These are phyloP conservation scores for Ypsolopha sequella DNA, from an alignment of 2,888 invertebrate species.

Conservation along the genomic window DNA sequence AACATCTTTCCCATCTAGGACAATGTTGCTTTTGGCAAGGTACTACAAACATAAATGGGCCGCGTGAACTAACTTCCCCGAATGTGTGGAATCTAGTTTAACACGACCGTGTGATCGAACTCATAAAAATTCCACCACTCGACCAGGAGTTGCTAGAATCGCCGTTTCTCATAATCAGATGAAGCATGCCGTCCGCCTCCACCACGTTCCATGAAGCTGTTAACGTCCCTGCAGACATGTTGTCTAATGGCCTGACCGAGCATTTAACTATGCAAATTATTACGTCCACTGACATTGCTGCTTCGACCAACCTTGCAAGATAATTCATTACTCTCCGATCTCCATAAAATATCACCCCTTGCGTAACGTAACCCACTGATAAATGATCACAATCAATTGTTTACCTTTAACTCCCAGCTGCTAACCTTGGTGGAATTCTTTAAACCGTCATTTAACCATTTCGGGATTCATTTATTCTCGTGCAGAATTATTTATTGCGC, in stretches of 20 bases:
- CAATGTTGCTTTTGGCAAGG: not conserved
- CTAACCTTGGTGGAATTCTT: conserved; percentile 16
- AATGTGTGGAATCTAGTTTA: conserved; percentile 17
- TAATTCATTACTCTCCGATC: conserved; percentile 22
- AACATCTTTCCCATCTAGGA: too few relatives aligned
- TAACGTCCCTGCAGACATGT: conserved; percentile 33
- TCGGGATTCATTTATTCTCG: conserved; percentile 14
- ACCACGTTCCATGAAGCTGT: conserved; percentile 34
- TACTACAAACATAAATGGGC: conserved; percentile 10
- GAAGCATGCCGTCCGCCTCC: conserved; percentile 10
- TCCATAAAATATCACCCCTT: conserved; percentile 21
- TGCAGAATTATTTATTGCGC: conserved; percentile 13
- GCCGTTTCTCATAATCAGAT: conserved; percentile 26
- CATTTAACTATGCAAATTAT: conserved; percentile 38
- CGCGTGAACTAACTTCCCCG: conserved; percentile 12
- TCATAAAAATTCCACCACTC: conserved; percentile 20
- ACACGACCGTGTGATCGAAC: conserved; percentile 18
- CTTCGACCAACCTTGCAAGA: conserved; percentile 15
- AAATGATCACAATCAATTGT: conserved; percentile 19
- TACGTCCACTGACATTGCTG: conserved; percentile 11
- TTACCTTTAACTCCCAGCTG: conserved; percentile 10
- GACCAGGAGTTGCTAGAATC: conserved; percentile 17
- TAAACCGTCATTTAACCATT: conserved; percentile 13
- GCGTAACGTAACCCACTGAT: conserved; percentile 16
- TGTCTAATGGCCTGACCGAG: conserved; percentile 26